Evolutionary conservation across 37 sponge, comb jelly and placozoan species (phyloP), one percentile per base, ranked within the genome.

Genomic region (Amphimedon queenslandica): DNA sequence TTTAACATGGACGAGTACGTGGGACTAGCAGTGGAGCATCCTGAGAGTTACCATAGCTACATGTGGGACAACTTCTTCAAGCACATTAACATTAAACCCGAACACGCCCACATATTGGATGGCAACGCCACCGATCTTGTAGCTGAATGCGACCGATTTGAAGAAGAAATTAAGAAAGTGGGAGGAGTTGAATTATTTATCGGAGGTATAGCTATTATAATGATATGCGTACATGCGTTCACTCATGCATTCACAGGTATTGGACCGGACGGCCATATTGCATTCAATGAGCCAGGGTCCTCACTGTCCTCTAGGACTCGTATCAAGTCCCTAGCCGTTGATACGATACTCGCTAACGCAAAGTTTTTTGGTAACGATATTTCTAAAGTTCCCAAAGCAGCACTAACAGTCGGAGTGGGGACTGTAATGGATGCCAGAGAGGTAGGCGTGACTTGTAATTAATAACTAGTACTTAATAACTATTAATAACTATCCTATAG

Each of bases 1-100:
- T 97, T 93, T 79, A 97, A 97, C 69, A 97, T 97, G 98, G 98
- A 97, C 57, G 98, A 97, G 71, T 97, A 97, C 72, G 98, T 93
- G 32, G 92, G 83, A 31, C 28, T 97, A 36, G 86, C 94, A 21
- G 65, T 76, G 8, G 94, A 93, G 40, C 98, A 97, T 38, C 92
- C 86, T 0, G 94, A 97, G 78, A 97, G 98, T 73, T 97, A 97
- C 71, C 94, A 97, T 61, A 67, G 82, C 30, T 97, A 69, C 73
- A 97, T 97, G 98, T 97, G 79, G 80, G 65, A 87, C 43, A 93
- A 97, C 72, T 83, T 97, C 68, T 97, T 97, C 76, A 84, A 82
- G 28, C 98, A 97, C 75, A 97, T 97, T 67, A 92, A 97, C 66
- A 97, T 97, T 34, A 80, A 97, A 34, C 94, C 98, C 41, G 82